These are phyloP conservation scores for Otus sunia DNA, from an alignment of 2,113 vertebrate genomes.

Conservation along the genomic window DNA sequence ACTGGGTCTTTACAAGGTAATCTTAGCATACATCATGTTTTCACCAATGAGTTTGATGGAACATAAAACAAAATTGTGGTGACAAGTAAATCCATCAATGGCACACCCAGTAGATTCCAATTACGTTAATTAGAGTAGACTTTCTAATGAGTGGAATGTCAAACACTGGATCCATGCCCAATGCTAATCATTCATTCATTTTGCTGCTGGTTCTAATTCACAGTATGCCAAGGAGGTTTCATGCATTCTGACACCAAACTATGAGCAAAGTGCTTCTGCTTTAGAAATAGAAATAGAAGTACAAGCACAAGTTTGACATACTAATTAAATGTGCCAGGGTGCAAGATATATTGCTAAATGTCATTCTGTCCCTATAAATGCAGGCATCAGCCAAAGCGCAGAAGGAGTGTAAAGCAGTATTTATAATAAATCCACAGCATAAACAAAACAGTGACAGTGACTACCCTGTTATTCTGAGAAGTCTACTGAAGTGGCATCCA, in stretches of 20 bases:
- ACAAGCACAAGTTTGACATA: slow-evolving; percentile 34
- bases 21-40: slow-evolving; percentile 67
- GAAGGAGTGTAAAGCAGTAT: neutral
- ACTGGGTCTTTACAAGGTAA: slow-evolving; percentile 46
- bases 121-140: slow-evolving; percentile 73
- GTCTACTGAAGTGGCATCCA: neutral
- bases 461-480: neutral
- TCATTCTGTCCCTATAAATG: neutral
- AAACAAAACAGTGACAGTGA: neutral
- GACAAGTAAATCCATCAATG: slow-evolving; percentile 73
- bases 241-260: slow-evolving; percentile 64
- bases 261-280: slow-evolving; percentile 49
- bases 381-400: neutral
- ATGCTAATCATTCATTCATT: slow-evolving; percentile 71
- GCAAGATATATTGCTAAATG: slow-evolving; percentile 18
- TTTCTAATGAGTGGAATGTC: slow-evolving; percentile 73
- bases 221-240: slow-evolving; percentile 57
- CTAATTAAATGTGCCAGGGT: slow-evolving; percentile 40
- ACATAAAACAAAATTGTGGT: slow-evolving; percentile 67
- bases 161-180: slow-evolving; percentile 72
- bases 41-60: slow-evolving; percentile 69
- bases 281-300: slow-evolving; percentile 36
- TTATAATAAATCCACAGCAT: neutral
- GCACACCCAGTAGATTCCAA: slow-evolving; percentile 74
- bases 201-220: slow-evolving; percentile 69